Conservation (phyloP, 2,888 invertebrate species). For the Synergus gifuensis region DNA sequence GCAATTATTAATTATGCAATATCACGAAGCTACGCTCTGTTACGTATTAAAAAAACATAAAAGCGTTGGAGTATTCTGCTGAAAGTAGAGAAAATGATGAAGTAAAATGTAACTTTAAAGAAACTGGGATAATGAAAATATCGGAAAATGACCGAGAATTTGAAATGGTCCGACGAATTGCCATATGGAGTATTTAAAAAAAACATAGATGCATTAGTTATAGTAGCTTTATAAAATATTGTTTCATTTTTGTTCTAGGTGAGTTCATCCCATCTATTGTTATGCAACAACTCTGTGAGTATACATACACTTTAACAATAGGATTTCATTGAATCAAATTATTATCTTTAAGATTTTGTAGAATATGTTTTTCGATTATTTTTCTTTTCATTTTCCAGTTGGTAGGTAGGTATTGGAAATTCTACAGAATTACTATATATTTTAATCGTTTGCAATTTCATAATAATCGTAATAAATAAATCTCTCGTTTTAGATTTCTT, state of each 20-base stretch:
- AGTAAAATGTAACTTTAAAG: neutral
- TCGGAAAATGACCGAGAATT: no score
- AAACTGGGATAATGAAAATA: neutral
- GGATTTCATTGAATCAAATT: neutral
- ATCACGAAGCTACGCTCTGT: slow-evolving; percentile 18
- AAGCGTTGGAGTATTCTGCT: neutral
- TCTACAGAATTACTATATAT: neutral
- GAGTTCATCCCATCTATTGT: slow-evolving; percentile 11
- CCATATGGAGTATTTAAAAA: no score
- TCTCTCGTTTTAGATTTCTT: neutral
- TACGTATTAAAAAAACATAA: neutral
- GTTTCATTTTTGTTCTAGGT: neutral
- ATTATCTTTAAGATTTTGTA: neutral
- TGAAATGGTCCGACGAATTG: no score
- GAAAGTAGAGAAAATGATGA: neutral
- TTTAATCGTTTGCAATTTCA: neutral
- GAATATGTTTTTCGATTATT: neutral
- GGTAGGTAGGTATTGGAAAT: neutral
- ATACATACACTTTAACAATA: neutral
- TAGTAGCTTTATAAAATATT: no score
- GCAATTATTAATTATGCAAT: slow-evolving; percentile 36
- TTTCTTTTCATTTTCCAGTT: neutral
- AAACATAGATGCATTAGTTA: no score
- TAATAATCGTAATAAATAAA: neutral
- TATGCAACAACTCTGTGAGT: neutral